Percentiles rank a stretch among this genome's conserved stretches.
Evolutionary conservation across 2,113 vertebrate species (phyloP).

Genomic region (Dryoscopus gambensis): DNA sequence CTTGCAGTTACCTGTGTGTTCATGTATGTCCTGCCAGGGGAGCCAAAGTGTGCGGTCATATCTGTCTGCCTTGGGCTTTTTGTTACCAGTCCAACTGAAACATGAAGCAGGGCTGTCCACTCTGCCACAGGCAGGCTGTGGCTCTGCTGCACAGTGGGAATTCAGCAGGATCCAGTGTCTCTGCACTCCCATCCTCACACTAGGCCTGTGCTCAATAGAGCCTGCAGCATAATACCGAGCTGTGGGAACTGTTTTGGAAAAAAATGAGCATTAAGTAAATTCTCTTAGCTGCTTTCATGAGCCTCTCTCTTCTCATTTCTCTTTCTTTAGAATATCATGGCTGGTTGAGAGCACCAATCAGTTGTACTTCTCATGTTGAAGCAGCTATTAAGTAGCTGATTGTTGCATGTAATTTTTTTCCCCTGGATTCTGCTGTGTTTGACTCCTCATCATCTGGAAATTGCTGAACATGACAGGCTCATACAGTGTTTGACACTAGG

Average conservation of each 20-base stretch:
- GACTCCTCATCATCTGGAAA: not conserved
- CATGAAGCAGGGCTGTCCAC: not conserved
- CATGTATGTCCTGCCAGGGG: not conserved
- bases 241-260: not conserved
- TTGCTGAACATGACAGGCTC: not conserved
- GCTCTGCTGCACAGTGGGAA: not conserved
- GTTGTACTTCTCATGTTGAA: conserved; percentile 49
- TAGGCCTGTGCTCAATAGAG: not conserved
- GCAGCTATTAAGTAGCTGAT: conserved; percentile 56
- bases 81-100: not conserved
- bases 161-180: not conserved
- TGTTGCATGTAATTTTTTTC: conserved; percentile 32
- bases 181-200: not conserved
- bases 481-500: not conserved
- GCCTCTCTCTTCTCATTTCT: conserved; percentile 20
- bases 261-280: conserved; percentile 25
- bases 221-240: not conserved
- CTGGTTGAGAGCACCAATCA: conserved; percentile 53
- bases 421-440: not conserved
- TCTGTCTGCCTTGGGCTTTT: not conserved
- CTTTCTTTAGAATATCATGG: conserved; percentile 37
- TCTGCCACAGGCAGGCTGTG: not conserved
- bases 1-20: not conserved
- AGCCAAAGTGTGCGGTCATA: not conserved
- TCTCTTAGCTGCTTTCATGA: conserved; percentile 37